Evolutionary conservation across 2,797 vertebrate species (phyloP).

Genomic region (Poeciliopsis presidionis): DNA sequence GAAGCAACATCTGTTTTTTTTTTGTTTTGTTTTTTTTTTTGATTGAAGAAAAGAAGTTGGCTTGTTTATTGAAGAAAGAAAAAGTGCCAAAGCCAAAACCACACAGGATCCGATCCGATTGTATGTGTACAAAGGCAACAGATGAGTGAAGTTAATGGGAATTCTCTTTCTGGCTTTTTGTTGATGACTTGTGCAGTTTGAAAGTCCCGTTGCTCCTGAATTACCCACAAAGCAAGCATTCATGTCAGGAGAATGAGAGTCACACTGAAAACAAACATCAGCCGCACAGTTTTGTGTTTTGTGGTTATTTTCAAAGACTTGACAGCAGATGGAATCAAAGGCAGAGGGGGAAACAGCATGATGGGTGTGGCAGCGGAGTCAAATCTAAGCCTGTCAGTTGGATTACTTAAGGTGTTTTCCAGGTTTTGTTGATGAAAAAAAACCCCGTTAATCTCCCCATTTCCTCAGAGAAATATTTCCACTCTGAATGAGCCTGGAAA

Average conservation of each 20-base stretch:
- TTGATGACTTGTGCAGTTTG: conserved; percentile 50
- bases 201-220: conserved; percentile 29
- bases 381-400: conserved; percentile 23
- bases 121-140: conserved; percentile 18
- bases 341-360: neutral
- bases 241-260: conserved; percentile 5
- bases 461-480: neutral
- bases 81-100: conserved; percentile 24
- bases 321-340: neutral
- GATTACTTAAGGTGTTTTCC: conserved; percentile 23
- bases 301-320: conserved; percentile 38
- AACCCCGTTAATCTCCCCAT: neutral
- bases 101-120: conserved; percentile 29
- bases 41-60: conserved; percentile 39
- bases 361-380: neutral
- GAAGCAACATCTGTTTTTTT: conserved; percentile 41
- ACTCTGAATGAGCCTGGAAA: conserved; percentile 19
- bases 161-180: conserved; percentile 42
- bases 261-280: conserved; percentile 39
- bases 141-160: conserved; percentile 45
- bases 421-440: conserved; percentile 21
- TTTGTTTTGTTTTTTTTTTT: neutral
- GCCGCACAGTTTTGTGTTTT: conserved; percentile 7
- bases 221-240: conserved; percentile 32
- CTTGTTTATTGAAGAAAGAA: conserved; percentile 27